Evolutionary conservation across 2,888 invertebrate genomes (phyloP), one percentile per base, ranked within the genome.

Genomic region (Temnothorax ravouxi): DNA sequence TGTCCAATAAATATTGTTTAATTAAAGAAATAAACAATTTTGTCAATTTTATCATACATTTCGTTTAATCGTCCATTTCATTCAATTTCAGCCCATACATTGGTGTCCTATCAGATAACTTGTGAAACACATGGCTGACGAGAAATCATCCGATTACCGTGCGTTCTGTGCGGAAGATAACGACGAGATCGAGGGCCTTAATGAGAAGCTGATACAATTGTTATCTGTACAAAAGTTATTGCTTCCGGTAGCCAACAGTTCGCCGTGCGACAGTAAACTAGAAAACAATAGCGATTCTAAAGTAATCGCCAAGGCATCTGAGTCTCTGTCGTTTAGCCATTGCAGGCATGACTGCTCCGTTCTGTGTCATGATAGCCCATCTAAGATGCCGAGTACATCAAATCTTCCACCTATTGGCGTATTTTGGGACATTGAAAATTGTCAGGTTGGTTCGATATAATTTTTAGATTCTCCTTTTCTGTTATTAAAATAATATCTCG

Each of bases 351-450:
- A 94, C 67, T 92, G 90, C 84, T 85, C 91, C 8, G 91, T 89
- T 80, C 83, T 92, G 64, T 90, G 92, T 81, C 92, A 93, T 80
- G 91, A 93, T 52, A 92, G 91, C 84, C 88, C 92, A 83, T 75
- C 89, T 84, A 90, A 91, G 87, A 74, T 88, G 69, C 34, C 93
- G 89, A 85, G 90, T 89, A 72, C 89, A 61, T 92, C 93, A 8
- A 93, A 91, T 69, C 91, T 96, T 83, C 96, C 96, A 47, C 97
- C 98, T 1, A 97, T 98, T 92, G 98, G 98, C 71, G 97, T 98
- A 88, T 98, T 98, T 95, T 98, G 98, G 98, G 98, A 98, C 94
- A 98, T 98, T 92, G 98, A 98, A 95, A 98, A 98, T 95, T 98
- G 98, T 94, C 97, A 97, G 95, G 97, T 97, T 95, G 92, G 92